phyloP scores from a whole-genome alignment of 2,113 vertebrate genomes.

The Pimephales promelas region DNA sequence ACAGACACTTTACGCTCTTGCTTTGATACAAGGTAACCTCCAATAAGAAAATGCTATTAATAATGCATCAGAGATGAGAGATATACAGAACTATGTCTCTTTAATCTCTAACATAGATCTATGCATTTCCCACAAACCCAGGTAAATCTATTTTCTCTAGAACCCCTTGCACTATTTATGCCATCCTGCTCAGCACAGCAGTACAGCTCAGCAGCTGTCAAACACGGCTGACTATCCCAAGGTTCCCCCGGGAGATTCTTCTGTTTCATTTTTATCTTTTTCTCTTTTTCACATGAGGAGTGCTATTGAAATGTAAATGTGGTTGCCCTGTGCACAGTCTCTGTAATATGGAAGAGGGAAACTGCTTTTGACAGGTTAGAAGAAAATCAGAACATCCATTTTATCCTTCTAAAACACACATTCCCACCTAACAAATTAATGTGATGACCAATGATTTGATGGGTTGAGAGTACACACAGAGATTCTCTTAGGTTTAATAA shows the following conservation, averaged over 20 bases:
- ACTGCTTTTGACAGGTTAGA: constrained; percentile 60
- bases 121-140: not conserved
- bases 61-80: constrained; percentile 23
- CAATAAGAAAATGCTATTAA: constrained; percentile 21
- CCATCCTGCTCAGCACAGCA: constrained; percentile 32
- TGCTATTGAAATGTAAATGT: constrained; percentile 64
- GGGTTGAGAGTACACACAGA: constrained; percentile 30
- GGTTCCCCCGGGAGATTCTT: constrained; percentile 28
- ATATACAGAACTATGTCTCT: not conserved
- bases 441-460: constrained; percentile 32
- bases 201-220: constrained; percentile 11
- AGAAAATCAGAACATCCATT: constrained; percentile 44
- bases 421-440: constrained; percentile 53
- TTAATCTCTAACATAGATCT: constrained; percentile 1
- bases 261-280: constrained; percentile 48
- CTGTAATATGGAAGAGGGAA: constrained; percentile 38
- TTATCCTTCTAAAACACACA: constrained; percentile 15
- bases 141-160: constrained; percentile 12
- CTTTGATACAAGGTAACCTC: constrained; percentile 27
- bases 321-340: constrained; percentile 37
- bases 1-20: constrained; percentile 1
- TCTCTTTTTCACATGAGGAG: constrained; percentile 42
- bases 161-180: constrained; percentile 29
- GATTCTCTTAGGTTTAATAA: constrained; percentile 51
- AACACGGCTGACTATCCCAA: constrained; percentile 36